Evolutionary conservation across 2,113 vertebrate genomes (phyloP), one percentile per base, ranked within the genome.

Genomic region (Malurus alboscapulatus): DNA sequence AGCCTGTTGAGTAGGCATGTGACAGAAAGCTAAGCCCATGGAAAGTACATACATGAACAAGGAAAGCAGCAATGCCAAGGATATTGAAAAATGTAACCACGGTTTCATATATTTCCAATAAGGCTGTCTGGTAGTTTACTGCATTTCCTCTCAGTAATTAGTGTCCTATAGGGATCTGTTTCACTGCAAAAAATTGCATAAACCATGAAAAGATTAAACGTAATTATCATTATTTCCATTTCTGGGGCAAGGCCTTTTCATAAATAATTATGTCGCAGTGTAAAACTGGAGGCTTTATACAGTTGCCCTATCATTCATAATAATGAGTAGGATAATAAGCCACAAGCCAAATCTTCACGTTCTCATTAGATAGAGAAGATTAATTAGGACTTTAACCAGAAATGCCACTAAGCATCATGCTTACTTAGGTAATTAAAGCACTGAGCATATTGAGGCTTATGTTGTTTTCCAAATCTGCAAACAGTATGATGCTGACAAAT

Each of bases 161-260:
- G 29, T 59, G 84, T 71, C 80, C 87, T 95, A 75, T 79, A 95
- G 91, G 93, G 94, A 97, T 95, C 92, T 93, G 80, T 93, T 97
- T 96, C 67, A 73, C 78, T 84, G 55, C 6, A 67, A 76, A 92
- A 95, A 94, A 83, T 54, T 53, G 92, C 81, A 87, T 92, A 96
- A 95, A 77, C 65, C 76, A 91, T 89, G 79, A 90, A 96, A 96
- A 97, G 85, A 96, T 96, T 97, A 97, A 96, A 96, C 26, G 51
- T 95, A 97, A 98, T 97, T 97, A 97, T 95, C 95, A 96, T 97
- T 94, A 97, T 97, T 97, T 97, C 82, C 42, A 97, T 96, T 97
- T 97, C 97, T 96, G 47, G 93, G 88, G 84, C 92, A 97, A 97
- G 88, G 80, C 94, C 95, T 97, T 97, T 97, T 97, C 97, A 97